phyloP scores from a whole-genome alignment of 2,113 vertebrate genomes.

The Pluvianellus socialis region DNA sequence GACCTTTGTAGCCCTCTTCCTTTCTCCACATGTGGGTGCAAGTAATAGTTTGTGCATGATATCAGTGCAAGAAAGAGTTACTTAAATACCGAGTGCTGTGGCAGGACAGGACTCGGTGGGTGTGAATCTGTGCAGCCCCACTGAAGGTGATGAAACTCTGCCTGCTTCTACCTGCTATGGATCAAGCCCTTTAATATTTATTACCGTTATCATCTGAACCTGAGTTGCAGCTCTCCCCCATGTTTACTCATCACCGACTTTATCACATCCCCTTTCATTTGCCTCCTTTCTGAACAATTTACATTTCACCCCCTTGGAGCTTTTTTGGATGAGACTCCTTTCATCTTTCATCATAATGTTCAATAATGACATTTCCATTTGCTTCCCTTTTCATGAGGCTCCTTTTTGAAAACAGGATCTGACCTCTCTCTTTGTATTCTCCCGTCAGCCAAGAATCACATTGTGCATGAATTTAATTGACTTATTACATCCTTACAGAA shows the following conservation, averaged over 20 bases:
- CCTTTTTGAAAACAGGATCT: slow-evolving; percentile 51
- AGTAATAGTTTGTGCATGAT: background rate
- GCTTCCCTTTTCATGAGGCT: slow-evolving; percentile 52
- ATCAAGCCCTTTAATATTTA: background rate
- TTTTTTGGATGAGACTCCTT: slow-evolving; percentile 35
- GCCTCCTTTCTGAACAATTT: slow-evolving; percentile 53
- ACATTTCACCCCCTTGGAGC: slow-evolving; percentile 58
- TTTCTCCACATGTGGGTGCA: background rate
- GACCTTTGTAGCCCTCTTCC: background rate
- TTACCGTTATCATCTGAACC: background rate
- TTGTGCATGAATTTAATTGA: slow-evolving; percentile 53
- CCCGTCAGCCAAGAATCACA: slow-evolving; percentile 42
- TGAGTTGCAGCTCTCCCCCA: background rate
- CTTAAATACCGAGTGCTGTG: background rate
- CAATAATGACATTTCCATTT: slow-evolving; percentile 71
- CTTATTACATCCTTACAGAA: slow-evolving; percentile 50
- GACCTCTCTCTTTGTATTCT: slow-evolving; percentile 58
- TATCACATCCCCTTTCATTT: slow-evolving; percentile 58
- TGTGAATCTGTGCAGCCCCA: background rate
- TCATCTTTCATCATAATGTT: slow-evolving; percentile 68
- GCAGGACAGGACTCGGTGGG: background rate
- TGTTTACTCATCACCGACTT: slow-evolving; percentile 49
- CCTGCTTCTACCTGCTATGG: background rate
- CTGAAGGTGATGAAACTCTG: background rate
- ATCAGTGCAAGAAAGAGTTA: background rate